Evolutionary conservation across 2,797 vertebrate species (phyloP).

Genomic region (Chaenodraco wilsoni): DNA sequence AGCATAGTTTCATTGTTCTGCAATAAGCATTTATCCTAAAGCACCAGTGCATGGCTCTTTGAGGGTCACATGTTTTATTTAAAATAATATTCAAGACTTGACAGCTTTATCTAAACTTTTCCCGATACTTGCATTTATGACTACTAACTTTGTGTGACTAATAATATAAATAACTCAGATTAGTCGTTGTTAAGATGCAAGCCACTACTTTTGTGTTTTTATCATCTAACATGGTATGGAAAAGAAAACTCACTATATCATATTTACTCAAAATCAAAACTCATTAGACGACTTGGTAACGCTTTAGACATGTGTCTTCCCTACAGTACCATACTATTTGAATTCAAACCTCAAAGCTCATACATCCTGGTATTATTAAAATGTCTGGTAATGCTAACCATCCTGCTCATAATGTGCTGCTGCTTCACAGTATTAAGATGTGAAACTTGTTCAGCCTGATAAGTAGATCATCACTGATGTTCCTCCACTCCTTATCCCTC

Average conservation of each 20-base stretch:
- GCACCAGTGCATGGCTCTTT: not conserved
- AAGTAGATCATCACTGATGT: constrained; percentile 48
- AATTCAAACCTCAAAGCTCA: constrained; percentile 3
- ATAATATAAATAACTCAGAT: constrained; percentile 10
- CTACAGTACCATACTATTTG: constrained; percentile 8
- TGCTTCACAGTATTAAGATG: constrained; percentile 39
- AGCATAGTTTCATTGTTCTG: not conserved
- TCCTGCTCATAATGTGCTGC: constrained; percentile 46
- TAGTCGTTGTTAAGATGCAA: constrained; percentile 22
- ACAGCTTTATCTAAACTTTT: not conserved
- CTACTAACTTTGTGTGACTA: not conserved
- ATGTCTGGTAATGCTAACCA: constrained; percentile 34
- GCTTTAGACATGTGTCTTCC: constrained; percentile 14
- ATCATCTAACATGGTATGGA: constrained; percentile 13
- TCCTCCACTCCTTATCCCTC: constrained; percentile 14
- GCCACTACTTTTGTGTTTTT: constrained; percentile 21
- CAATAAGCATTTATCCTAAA: not conserved
- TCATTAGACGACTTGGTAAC: not conserved
- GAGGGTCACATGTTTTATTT: not conserved
- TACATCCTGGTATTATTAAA: constrained; percentile 49
- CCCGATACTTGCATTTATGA: constrained; percentile 2
- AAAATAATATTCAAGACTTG: not conserved
- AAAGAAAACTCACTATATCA: constrained; percentile 21
- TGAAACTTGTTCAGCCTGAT: constrained; percentile 41
- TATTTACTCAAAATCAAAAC: constrained; percentile 23